A percentile compares a stretch with the other conserved stretches of the same genome.
Evolutionary conservation across 2,888 invertebrate species (phyloP).

Genomic region (Netelia inedita): DNA sequence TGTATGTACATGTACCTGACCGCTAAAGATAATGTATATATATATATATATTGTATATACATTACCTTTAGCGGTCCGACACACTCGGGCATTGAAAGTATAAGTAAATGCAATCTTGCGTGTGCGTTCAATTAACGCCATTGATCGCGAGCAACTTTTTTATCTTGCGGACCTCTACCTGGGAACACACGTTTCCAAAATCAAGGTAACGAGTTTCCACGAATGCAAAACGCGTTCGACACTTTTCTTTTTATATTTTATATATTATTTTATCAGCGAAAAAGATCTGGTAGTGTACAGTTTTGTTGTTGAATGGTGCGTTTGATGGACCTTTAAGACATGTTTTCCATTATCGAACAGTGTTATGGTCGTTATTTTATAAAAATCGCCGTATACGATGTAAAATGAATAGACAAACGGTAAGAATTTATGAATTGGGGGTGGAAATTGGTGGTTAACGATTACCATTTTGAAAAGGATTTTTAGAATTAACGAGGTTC

Average conservation of each 20-base stretch:
- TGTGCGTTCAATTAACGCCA: conserved; percentile 61
- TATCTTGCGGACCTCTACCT: conserved; percentile 6
- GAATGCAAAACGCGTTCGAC: not conserved
- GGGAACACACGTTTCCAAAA: conserved; percentile 15
- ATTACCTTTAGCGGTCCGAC: conserved; percentile 20
- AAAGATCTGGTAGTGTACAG: not conserved
- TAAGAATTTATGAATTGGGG: too few relatives aligned
- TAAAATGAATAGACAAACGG: too few relatives aligned
- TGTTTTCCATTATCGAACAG: not conserved
- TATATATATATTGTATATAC: not conserved
- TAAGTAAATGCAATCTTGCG: conserved; percentile 46
- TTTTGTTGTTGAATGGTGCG: not conserved
- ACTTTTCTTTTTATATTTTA: not conserved
- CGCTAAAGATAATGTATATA: too few relatives aligned
- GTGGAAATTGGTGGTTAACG: too few relatives aligned
- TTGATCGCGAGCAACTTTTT: conserved; percentile 48
- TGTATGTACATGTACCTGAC: too few relatives aligned
- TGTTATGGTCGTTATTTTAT: not conserved
- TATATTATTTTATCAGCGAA: not conserved
- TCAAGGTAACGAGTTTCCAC: not conserved
- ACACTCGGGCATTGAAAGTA: conserved; percentile 47
- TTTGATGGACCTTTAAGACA: not conserved
- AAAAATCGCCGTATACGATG: not conserved
- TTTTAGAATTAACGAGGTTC: too few relatives aligned
- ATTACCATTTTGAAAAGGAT: too few relatives aligned